Conservation (phyloP, 2,797 vertebrate genomes). For the Thalassophryne amazonica region DNA sequence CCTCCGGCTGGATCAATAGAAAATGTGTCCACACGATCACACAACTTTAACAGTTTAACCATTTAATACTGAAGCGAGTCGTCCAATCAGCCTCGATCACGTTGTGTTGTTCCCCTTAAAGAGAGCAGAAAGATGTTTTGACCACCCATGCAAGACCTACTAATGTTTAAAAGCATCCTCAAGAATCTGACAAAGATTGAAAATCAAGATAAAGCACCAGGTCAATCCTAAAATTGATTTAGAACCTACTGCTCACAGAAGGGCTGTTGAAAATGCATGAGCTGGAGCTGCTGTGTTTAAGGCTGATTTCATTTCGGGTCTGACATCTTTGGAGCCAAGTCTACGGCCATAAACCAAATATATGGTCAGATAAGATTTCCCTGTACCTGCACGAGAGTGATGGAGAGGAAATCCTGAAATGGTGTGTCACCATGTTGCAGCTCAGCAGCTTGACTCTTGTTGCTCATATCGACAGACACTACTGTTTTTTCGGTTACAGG, state of each 20-base stretch:
- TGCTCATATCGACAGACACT: constrained; percentile 42
- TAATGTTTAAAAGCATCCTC: constrained; percentile 57
- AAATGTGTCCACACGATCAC: constrained; percentile 4
- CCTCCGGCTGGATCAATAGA: constrained; percentile 52
- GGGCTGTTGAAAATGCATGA: constrained; percentile 56
- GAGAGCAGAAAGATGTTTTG: constrained; percentile 51
- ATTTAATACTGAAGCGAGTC: constrained; percentile 43
- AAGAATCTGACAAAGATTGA: constrained; percentile 59
- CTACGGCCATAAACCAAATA: constrained; percentile 34
- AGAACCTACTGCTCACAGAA: constrained; percentile 42
- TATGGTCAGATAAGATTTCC: constrained; percentile 23
- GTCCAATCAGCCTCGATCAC: constrained; percentile 45
- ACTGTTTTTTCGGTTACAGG: constrained; percentile 44
- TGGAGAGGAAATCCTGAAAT: constrained; percentile 23
- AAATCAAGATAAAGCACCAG: constrained; percentile 63
- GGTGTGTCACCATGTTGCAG: constrained; percentile 32
- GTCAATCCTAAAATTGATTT: constrained; percentile 69
- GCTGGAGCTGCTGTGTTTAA: constrained; percentile 34
- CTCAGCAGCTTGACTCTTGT: constrained; percentile 49
- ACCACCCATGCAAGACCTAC: constrained; percentile 44
- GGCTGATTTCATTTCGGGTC: constrained; percentile 49
- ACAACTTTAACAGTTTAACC: constrained; percentile 65
- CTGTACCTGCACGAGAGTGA: constrained; percentile 29
- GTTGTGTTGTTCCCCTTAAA: constrained; percentile 58
- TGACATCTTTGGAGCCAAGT: constrained; percentile 33